Evolutionary conservation across 2,113 vertebrate genomes (phyloP), one percentile per base, ranked within the genome.

Genomic region (Planiliza haematocheilus): DNA sequence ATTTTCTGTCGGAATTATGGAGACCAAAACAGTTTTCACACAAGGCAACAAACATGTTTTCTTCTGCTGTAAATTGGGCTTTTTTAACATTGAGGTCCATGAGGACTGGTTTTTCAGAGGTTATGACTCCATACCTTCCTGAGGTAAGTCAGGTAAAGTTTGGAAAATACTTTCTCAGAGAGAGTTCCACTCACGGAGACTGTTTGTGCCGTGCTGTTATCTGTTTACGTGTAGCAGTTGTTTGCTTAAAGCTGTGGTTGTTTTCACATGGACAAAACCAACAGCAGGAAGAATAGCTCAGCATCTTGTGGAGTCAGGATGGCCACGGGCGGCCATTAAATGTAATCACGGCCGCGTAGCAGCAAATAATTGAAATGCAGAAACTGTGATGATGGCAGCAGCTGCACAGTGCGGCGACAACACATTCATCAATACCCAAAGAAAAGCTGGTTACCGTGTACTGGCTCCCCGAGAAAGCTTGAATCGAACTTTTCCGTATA

Each of bases 341-440:
- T 48, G 49, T 37, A 72, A 74, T 81, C 78, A 73, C 1, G 30
- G 69, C 66, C 0, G 34, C 59, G 41, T 62, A 12, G 76, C 78
- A 41, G 62, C 75, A 70, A 72, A 79, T 86, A 24, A 87, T 67
- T 73, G 73, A 65, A 87, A 67, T 57, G 62, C n/a, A 73, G 62
- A 58, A 66, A 43, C 1, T 12, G 58, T 34, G 67, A 77, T 36
- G 73, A 60, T 43, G 57, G 52, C 68, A 51, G 49, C 81, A 66
- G 77, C 75, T 79, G 82, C 80, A 46, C 36, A 34, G 21, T 17
- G 60, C 41, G 8, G 72, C 57, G 0, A 20, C 12, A 10, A 36
- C 2, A 37, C 18, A 64, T 72, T 69, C 63, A 65, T 83, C 63
- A 76, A 12, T 1, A 64, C 69, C 45, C 42, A 53, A 37, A 68